phyloP scores from a whole-genome alignment of 2,888 invertebrate genomes.

The Lycocerus yunnanus region DNA sequence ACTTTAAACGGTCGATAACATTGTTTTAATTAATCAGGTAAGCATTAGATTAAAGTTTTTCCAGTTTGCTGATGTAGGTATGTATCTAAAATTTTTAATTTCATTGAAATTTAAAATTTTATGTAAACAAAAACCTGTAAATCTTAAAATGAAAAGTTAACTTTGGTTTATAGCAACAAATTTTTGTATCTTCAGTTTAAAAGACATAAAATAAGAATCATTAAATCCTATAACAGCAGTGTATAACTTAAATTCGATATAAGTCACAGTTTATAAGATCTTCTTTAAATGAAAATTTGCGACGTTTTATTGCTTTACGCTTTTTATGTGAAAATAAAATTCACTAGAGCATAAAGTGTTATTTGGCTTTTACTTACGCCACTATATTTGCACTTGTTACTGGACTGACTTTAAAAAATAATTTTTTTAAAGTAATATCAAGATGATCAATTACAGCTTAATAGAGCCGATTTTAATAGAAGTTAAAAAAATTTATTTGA shows the following conservation, averaged over 20 bases:
- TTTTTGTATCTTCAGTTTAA: not conserved
- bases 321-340: not conserved
- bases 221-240: not conserved
- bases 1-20: not conserved
- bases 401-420: not conserved
- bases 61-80: not conserved
- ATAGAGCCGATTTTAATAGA: conserved; percentile 7
- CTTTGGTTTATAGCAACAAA: not conserved
- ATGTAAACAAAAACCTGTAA: not conserved
- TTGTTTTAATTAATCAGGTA: not conserved
- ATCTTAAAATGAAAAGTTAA: not conserved
- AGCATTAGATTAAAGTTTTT: not conserved
- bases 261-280: not conserved
- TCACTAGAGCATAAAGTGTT: conserved; percentile 2
- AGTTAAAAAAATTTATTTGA: conserved; percentile 9
- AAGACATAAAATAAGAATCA: not conserved
- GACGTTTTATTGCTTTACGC: conserved; percentile 4
- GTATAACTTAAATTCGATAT: not conserved
- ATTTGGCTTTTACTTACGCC: conserved; percentile 4
- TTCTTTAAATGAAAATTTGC: conserved; percentile 1
- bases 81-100: not conserved
- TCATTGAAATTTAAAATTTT: not conserved
- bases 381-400: conserved; percentile 12
- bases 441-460: not conserved
- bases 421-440: not conserved